Conservation (phyloP, 2,797 vertebrate species). For the Trachops cirrhosus region DNA sequence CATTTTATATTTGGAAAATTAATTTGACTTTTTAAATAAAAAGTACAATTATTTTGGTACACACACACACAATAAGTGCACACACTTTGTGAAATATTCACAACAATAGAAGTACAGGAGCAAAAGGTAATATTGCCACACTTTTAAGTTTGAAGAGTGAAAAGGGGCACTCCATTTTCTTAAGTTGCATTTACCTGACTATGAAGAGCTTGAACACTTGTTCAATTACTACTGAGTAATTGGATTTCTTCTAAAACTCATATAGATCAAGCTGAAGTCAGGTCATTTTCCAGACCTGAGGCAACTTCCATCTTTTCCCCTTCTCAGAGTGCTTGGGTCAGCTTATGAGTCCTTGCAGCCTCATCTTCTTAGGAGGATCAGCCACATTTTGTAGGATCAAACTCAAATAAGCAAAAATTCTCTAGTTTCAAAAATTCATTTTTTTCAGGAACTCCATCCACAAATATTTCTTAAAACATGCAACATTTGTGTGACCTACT, state of each 20-base stretch:
- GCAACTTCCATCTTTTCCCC: background rate
- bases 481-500: background rate
- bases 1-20: background rate
- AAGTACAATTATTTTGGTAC: background rate
- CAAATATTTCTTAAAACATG: background rate
- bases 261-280: background rate
- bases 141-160: background rate
- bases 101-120: background rate
- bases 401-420: background rate
- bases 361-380: background rate
- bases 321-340: background rate
- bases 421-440: background rate
- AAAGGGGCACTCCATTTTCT: background rate
- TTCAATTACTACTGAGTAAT: background rate
- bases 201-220: background rate
- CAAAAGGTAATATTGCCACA: background rate
- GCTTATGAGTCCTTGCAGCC: background rate
- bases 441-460: background rate
- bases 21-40: background rate
- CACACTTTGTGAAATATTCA: background rate
- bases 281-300: background rate
- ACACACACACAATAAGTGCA: background rate
- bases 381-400: background rate
- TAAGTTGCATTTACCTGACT: background rate
- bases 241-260: background rate